Percentiles rank a stretch among this genome's conserved stretches.
Conservation (phyloP, 2,113 vertebrate genomes). For the Eptesicus fuscus region DNA sequence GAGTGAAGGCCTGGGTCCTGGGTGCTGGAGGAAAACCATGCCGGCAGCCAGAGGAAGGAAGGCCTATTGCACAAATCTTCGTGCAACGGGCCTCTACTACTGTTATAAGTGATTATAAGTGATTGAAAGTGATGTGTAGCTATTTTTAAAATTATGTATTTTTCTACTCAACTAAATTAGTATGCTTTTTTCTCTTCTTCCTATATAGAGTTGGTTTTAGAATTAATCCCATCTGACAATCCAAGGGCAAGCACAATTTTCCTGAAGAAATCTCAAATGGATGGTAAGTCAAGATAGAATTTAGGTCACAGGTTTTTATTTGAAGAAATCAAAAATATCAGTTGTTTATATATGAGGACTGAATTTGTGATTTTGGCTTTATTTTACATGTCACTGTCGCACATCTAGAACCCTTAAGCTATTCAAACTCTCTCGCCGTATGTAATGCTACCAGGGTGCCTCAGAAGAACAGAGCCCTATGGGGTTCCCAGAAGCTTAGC, state of each 20-base stretch:
- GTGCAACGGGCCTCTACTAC: no score
- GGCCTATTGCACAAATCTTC: no score
- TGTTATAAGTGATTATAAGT: neutral
- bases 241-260: slow-evolving; percentile 97
- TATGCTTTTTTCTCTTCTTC: slow-evolving; percentile 61
- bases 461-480: neutral
- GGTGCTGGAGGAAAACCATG: no score
- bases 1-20: no score
- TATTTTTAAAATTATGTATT: neutral
- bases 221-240: slow-evolving; percentile 97
- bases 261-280: slow-evolving; percentile 97
- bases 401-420: neutral
- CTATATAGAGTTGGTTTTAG: slow-evolving; percentile 89
- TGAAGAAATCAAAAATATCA: neutral
- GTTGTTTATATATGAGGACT: neutral
- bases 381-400: neutral
- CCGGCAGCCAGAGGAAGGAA: no score
- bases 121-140: neutral
- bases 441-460: neutral
- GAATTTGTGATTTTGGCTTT: neutral
- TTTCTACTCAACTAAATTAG: slow-evolving; percentile 21
- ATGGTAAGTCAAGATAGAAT: slow-evolving; percentile 84
- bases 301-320: slow-evolving; percentile 7
- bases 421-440: neutral
- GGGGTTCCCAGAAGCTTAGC: neutral